Percentiles rank a stretch among this genome's conserved stretches.
phyloP scores from a whole-genome alignment of 2,113 vertebrate species.

The Pyrgilauda ruficollis region DNA sequence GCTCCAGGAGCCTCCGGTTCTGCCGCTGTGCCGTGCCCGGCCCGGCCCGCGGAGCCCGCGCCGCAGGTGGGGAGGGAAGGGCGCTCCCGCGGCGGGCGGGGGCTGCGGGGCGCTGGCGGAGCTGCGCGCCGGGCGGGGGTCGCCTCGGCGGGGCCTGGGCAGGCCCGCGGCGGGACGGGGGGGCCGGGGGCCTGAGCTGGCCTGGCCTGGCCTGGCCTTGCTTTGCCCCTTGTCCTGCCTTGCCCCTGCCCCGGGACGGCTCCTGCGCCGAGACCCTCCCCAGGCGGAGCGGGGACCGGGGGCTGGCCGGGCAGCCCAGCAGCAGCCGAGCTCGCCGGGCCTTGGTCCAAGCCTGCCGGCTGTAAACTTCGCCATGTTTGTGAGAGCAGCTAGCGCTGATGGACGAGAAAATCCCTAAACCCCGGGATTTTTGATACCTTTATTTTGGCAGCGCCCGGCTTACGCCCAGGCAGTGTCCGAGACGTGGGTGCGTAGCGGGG shows the following conservation, averaged over 20 bases:
- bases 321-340: not conserved
- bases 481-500: not conserved
- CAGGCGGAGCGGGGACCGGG: not conserved
- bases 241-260: no score
- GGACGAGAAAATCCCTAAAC: not conserved
- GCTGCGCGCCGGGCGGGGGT: not conserved
- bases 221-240: fast-evolving
- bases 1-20: fast-evolving
- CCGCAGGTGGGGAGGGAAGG: not conserved
- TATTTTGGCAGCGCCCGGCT: not conserved
- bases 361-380: not conserved
- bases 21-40: not conserved
- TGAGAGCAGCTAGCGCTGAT: not conserved
- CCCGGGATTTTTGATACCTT: not conserved
- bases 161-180: not conserved
- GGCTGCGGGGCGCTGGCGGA: not conserved
- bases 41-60: not conserved
- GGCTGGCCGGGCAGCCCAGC: not conserved
- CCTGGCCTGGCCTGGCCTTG: no score
- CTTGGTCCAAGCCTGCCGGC: not conserved
- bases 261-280: not conserved
- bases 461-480: not conserved
- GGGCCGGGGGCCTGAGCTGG: not conserved
- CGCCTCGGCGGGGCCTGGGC: not conserved
- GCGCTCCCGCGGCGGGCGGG: not conserved